A percentile compares a stretch with the other conserved stretches of the same genome.
Conservation (phyloP, 2,888 invertebrate genomes). For the Lithosia quadra region DNA sequence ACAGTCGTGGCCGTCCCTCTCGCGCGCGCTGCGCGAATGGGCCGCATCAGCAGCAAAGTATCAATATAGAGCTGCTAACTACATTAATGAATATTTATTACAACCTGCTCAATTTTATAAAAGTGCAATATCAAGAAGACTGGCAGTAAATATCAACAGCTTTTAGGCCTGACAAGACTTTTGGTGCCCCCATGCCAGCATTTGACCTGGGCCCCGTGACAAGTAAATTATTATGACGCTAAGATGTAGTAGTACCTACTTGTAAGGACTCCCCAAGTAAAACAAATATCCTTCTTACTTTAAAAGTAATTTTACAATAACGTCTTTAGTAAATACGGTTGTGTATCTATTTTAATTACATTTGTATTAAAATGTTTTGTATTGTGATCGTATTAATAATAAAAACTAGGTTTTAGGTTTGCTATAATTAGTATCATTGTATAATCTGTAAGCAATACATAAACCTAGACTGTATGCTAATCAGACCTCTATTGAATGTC, state of each 20-base stretch:
- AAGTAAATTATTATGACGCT: neutral
- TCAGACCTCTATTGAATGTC: neutral
- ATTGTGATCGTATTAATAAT: no score
- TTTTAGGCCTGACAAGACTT: neutral
- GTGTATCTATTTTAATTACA: no score
- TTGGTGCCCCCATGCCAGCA: neutral
- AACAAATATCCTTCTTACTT: neutral
- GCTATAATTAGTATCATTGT: neutral
- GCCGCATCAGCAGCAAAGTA: slow-evolving; percentile 77
- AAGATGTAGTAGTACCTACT: neutral
- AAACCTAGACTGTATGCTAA: neutral
- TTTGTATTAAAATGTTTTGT: no score
- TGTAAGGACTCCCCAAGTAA: neutral
- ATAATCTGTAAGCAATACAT: neutral
- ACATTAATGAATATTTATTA: neutral
- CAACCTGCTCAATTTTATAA: neutral
- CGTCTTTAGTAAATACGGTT: neutral
- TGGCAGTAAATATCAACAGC: no score
- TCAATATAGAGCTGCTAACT: slow-evolving; percentile 64
- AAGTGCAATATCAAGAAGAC: neutral
- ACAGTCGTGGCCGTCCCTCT: slow-evolving; percentile 80
- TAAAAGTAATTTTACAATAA: neutral
- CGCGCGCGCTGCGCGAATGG: slow-evolving; percentile 77
- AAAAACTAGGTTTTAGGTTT: no score
- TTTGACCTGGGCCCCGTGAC: no score